Base-by-base conservation (phyloP, 2,888 invertebrate species). In the Gymnosoma rotundatum region DNA sequence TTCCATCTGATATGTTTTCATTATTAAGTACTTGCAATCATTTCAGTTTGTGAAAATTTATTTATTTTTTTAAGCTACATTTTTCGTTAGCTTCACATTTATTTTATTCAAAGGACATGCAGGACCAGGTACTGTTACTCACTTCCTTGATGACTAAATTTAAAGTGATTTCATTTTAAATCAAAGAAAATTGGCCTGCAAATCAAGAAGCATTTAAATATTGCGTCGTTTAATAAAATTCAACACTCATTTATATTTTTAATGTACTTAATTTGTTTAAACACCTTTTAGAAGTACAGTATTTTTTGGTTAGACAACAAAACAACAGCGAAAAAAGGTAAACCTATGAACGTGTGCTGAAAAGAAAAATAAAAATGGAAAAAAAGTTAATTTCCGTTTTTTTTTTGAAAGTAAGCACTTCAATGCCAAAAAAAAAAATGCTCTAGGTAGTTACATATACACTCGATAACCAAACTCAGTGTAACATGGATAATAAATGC, bases 301-400 rank as follows among this genome's bases (percentile, higher is more conserved):
- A 16, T 48, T 48, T 14, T 48, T 14, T 14, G 45, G 1, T 16
- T 16, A 48, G n/a, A 70, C 5, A n/a, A 58, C 5, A 32, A 32
- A 32, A 32, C 32, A 32, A 21, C 0, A 21, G 56, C 42, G n/a
- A 45, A 25, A 42, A 14, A 61, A 64, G 10, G 16, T 48, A 16
- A 48, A 48, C 45, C 48, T 21, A 50, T 38, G 18, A 38, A 48
- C 14, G 4, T n/a, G 16, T 10, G 8, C 9, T 14, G 21, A 18
- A 54, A 14, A 60, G 18, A 3, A 25, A 25, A 25, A 25, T 25
- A 60, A 63, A 58, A n/a, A 61, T 18, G 6, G 20, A 63, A 45
- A 72, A 78, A 74, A 83, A 83, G 36, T 83, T 73, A 73, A 78
- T 78, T 78, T 83, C 78, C 78, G 78, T 54, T 74, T 60, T 48